A percentile compares a stretch with the other conserved stretches of the same genome.
These are phyloP conservation scores for Scatophagus argus DNA, from an alignment of 2,113 vertebrate genomes.

Conservation along the genomic window DNA sequence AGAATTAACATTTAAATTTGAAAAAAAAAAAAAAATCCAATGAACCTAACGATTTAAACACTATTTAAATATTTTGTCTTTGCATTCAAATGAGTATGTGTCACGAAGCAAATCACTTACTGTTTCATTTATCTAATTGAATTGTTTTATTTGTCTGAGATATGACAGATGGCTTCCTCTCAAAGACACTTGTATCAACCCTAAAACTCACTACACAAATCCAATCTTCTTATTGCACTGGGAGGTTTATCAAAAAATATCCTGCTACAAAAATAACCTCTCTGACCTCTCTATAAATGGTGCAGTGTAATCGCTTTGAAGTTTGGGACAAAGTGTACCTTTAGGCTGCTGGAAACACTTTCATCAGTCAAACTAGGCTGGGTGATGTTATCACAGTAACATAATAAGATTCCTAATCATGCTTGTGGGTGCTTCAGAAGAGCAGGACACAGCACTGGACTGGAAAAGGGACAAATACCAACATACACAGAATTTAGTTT, in stretches of 20 bases:
- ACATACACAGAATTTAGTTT: not conserved
- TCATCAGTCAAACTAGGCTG: constrained; percentile 27
- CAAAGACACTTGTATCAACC: not conserved
- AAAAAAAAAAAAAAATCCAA: no score
- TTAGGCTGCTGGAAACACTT: constrained; percentile 46
- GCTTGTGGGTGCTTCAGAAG: constrained; percentile 1
- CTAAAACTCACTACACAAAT: not conserved
- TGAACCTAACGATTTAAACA: no score
- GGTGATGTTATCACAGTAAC: constrained; percentile 49
- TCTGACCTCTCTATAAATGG: constrained; percentile 22
- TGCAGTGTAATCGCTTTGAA: constrained; percentile 31
- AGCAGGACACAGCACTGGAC: not conserved
- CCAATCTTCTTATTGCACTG: not conserved
- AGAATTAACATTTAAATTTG: no score
- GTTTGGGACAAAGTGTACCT: constrained; percentile 40
- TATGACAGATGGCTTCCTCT: not conserved
- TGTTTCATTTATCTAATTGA: no score
- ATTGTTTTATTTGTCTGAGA: no score
- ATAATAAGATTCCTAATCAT: constrained; percentile 22
- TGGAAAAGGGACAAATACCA: not conserved
- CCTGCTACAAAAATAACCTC: constrained; percentile 26
- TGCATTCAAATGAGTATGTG: no score
- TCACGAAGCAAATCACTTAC: no score
- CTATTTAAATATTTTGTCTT: no score
- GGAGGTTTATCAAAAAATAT: constrained; percentile 2